Conservation (phyloP, 2,113 vertebrate genomes). For the Carassius gibelio region DNA sequence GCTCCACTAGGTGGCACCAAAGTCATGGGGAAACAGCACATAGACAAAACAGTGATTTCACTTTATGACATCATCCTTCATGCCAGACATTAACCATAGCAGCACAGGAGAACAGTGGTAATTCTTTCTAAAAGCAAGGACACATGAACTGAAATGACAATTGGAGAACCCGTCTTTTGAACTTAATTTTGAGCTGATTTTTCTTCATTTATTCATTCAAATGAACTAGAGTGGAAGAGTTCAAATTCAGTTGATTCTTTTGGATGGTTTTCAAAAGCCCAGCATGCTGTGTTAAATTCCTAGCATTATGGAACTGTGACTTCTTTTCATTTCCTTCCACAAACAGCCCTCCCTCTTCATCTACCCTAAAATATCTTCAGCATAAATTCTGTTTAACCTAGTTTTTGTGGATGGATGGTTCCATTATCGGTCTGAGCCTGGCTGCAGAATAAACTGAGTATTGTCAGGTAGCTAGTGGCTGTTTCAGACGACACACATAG, state of each 20-base stretch:
- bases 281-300: background rate
- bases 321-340: background rate
- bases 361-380: background rate
- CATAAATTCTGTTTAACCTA: conserved; percentile 32
- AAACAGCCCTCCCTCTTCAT: background rate
- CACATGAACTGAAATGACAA: background rate
- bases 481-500: conserved; percentile 31
- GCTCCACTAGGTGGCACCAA: conserved; percentile 51
- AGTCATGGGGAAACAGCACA: background rate
- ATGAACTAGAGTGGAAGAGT: background rate
- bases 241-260: background rate
- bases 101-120: background rate
- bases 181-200: background rate
- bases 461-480: conserved; percentile 24
- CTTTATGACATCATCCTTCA: conserved; percentile 31
- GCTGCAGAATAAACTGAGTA: conserved; percentile 20
- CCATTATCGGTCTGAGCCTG: conserved; percentile 22
- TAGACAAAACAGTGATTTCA: background rate
- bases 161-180: background rate
- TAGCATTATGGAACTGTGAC: background rate
- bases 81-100: conserved; percentile 33
- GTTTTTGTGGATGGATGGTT: conserved; percentile 40
- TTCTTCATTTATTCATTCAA: background rate
- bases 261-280: background rate
- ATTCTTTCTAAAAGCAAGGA: background rate